Percentiles rank a stretch among this genome's conserved stretches.
phyloP scores from a whole-genome alignment of 2,113 vertebrate genomes.

The Oostethus manadensis region DNA sequence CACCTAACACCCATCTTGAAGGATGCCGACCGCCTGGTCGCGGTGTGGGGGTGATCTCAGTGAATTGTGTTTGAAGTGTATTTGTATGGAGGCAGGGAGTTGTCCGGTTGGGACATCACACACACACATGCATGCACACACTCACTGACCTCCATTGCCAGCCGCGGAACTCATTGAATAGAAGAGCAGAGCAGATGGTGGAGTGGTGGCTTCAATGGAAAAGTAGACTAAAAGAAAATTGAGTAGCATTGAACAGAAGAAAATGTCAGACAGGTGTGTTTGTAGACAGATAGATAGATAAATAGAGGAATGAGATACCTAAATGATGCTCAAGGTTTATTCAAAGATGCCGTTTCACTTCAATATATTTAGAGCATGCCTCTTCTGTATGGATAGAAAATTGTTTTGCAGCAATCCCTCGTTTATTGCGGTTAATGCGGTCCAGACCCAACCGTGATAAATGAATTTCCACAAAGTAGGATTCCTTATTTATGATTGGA shows the following conservation, averaged over 20 bases:
- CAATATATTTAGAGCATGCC: too few species aligned
- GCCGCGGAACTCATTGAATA: conserved; percentile 50
- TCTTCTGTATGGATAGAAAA: too few species aligned
- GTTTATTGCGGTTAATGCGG: too few species aligned
- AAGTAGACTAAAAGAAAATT: conserved; percentile 42
- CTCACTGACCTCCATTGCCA: conserved; percentile 40
- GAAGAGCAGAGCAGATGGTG: conserved; percentile 70
- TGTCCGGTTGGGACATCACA: not conserved
- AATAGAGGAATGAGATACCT: too few species aligned
- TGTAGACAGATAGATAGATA: conserved; percentile 3
- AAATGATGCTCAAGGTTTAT: too few species aligned
- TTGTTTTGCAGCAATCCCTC: too few species aligned
- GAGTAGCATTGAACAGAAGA: conserved; percentile 15
- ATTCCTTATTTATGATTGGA: too few species aligned
- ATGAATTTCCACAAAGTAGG: too few species aligned
- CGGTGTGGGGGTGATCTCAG: conserved; percentile 50
- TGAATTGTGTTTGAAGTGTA: conserved; percentile 57
- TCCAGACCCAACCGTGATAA: too few species aligned
- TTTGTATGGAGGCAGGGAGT: conserved; percentile 1
- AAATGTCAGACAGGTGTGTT: conserved; percentile 21
- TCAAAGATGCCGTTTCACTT: too few species aligned
- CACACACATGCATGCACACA: conserved; percentile 17
- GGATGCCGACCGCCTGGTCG: conserved; percentile 50
- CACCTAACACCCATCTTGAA: conserved; percentile 45
- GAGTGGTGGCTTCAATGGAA: conserved; percentile 55